Conservation (phyloP, 2,888 invertebrate species). For the Saturnia pavonia region DNA sequence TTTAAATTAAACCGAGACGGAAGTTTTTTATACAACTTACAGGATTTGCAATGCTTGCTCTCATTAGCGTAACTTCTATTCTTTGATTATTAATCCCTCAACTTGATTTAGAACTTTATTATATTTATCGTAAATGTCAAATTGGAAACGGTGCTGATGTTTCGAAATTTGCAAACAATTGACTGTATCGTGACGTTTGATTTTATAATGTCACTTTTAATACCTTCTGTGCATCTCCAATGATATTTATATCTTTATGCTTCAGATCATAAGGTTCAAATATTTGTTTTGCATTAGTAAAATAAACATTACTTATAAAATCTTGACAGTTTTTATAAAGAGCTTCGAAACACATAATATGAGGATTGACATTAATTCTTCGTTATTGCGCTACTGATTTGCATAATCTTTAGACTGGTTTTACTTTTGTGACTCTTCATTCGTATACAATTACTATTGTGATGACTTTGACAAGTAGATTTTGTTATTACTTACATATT, state of each 20-base stretch:
- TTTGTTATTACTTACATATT: not conserved
- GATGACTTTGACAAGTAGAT: conserved; percentile 6
- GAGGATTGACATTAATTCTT: conserved; percentile 36
- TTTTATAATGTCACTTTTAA: conserved; percentile 43
- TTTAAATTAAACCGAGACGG: not conserved
- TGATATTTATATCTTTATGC: not conserved
- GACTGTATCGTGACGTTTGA: conserved; percentile 51
- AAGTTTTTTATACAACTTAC: not conserved
- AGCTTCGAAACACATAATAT: not conserved
- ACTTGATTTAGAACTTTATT: not conserved
- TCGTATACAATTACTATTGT: conserved; percentile 18
- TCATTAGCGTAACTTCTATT: conserved; percentile 8
- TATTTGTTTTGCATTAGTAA: not conserved
- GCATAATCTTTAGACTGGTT: conserved; percentile 53
- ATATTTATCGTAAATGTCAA: not conserved
- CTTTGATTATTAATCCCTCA: not conserved
- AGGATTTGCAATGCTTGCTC: conserved; percentile 9
- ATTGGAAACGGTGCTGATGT: not conserved
- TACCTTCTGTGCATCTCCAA: conserved; percentile 20
- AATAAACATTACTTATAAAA: not conserved
- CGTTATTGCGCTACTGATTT: conserved; percentile 61
- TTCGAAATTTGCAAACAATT: conserved; percentile 53
- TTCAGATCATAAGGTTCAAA: not conserved
- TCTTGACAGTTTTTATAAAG: conserved; percentile 8
- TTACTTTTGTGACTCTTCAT: conserved; percentile 20